Evolutionary conservation across 1,140 invertebrate species (phyloP).

Genomic region (Drosophila ironensis): DNA sequence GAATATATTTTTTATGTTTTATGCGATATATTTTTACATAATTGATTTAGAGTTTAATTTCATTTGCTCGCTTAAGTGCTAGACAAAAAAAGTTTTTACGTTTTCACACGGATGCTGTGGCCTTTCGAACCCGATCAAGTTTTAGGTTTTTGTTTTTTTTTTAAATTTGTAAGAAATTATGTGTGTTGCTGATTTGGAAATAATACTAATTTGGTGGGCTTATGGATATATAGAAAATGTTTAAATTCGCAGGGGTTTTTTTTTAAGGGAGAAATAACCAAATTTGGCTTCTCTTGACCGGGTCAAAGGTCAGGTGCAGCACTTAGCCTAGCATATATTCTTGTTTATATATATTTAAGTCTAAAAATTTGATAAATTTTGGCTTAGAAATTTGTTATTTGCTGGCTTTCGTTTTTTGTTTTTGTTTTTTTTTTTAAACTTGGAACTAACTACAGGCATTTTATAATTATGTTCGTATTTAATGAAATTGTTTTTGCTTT

Average conservation of each 20-base stretch:
- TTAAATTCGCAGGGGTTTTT: background rate
- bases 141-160: background rate
- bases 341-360: conserved; percentile 48
- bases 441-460: conserved; percentile 76
- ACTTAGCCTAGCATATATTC: conserved; percentile 12
- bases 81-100: conserved; percentile 51
- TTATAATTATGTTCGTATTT: conserved; percentile 22
- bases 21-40: conserved; percentile 49
- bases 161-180: no score
- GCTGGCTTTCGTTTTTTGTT: conserved; percentile 22
- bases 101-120: conserved; percentile 59
- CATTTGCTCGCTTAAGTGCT: conserved; percentile 41
- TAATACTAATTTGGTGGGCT: no score
- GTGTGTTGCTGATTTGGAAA: no score
- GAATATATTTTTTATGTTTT: background rate
- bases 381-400: conserved; percentile 68
- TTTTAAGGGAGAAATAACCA: no score
- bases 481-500: conserved; percentile 30
- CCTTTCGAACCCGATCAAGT: conserved; percentile 38
- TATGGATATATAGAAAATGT: background rate
- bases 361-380: conserved; percentile 77
- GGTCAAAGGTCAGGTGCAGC: conserved; percentile 14
- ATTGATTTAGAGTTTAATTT: conserved; percentile 51
- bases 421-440: conserved; percentile 43
- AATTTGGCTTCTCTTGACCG: conserved; percentile 23